These are phyloP conservation scores for Syngnathoides biaculeatus DNA, from an alignment of 2,113 vertebrate species.

Conservation along the genomic window DNA sequence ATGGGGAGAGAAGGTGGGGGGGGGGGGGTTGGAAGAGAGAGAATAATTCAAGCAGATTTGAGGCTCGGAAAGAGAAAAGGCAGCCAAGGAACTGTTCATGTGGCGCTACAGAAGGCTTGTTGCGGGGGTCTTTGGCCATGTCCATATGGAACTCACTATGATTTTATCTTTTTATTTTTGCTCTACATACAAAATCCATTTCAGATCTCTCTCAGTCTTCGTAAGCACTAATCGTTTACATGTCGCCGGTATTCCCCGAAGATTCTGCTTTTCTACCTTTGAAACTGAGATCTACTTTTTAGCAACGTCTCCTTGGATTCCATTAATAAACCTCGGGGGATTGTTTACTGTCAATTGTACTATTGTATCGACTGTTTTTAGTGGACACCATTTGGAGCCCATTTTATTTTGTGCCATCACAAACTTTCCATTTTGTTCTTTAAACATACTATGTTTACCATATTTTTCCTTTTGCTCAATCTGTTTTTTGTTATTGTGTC, in stretches of 20 bases:
- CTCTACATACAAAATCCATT: neutral
- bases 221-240: neutral
- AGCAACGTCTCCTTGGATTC: neutral
- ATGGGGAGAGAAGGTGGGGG: constrained; percentile 8
- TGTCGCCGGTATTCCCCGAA: too few species aligned
- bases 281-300: neutral
- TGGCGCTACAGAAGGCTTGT: too few species aligned
- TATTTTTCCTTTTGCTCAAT: neutral
- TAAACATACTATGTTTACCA: too few species aligned
- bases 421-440: too few species aligned
- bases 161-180: neutral
- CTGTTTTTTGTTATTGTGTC: neutral
- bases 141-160: constrained; percentile 6
- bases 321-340: neutral
- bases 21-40: constrained; percentile 22
- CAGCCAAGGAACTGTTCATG: constrained; percentile 28
- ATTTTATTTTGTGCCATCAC: too few species aligned
- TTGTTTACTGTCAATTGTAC: neutral
- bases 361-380: neutral
- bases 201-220: neutral
- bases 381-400: too few species aligned
- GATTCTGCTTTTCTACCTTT: too few species aligned
- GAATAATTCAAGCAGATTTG: constrained; percentile 41
- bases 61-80: constrained; percentile 34
- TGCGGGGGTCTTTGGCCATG: constrained; percentile 11